Evolutionary conservation across 1,140 invertebrate genomes (phyloP), one percentile per base, ranked within the genome.

Genomic region (Drosophila cardini): DNA sequence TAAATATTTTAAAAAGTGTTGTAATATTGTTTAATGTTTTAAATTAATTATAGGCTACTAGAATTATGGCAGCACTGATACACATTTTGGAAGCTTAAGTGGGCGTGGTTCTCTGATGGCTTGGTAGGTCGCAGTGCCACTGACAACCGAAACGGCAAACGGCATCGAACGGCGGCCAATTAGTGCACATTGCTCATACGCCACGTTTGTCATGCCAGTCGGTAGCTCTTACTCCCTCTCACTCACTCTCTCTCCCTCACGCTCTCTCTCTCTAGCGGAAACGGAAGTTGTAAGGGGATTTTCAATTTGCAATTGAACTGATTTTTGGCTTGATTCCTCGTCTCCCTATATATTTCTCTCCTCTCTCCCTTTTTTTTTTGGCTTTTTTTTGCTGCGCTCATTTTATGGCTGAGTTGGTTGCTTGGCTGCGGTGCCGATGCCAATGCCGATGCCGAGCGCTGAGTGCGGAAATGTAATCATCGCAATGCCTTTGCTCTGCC

Each of bases 271-370:
- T 52, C 40, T 78, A 73, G 77, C 84, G 84, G 84, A 89, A 89
- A 78, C 84, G 84, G 84, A 89, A 89, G 84, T 89, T 89, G 84
- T 89, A 89, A 89, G 84, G 85, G 84, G 84, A 89, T 89, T 89
- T 89, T 89, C 84, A 89, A 89, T 89, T 89, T 89, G 84, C 84
- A 89, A 89, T 89, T 84, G 84, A 87, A 87, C 84, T 89, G 84
- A 89, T 89, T 89, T 89, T 89, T 89, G 84, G 84, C 80, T 90
- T 89, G 78, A 72, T 55, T 55, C 34, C 38, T 30, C 38, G 34
- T 53, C 30, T 60, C 50, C 42, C 21, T 26, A 5, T 5, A 26
- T 26, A 26, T 26, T 26, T 26, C 21, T 5, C 21, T 3, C 21
- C 21, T 5, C 21, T 26, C 5, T 2, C 13, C 42, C 16, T 21